Evolutionary conservation across 2,113 vertebrate genomes (phyloP), one percentile per base, ranked within the genome.

Genomic region (Felis chaus): DNA sequence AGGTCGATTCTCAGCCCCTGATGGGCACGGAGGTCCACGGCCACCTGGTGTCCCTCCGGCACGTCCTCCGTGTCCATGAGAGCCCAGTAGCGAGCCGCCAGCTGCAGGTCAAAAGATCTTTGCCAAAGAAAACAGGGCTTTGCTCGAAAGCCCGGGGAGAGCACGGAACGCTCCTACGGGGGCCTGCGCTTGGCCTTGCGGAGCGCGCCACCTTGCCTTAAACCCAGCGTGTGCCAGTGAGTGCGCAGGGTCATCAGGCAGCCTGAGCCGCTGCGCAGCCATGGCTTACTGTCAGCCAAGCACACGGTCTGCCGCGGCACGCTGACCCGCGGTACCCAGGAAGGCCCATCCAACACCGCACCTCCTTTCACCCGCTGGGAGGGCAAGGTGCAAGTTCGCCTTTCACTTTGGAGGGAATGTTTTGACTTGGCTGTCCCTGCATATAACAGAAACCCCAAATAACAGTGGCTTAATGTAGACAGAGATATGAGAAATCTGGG

Each of bases 281-380:
- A 53, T 25, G 12, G 29, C 63, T 4, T 5, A 65, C 16, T 1
- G 25, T 36, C 18, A 14, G 89, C 45, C 21, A 41, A 36, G 86
- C 45, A 16, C 31, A 11, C 5, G 13, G 33, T 27, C 14, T 11
- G 1, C 45, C 76, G 69, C 27, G 0, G 10, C 33, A 0, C 0
- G 0, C 25, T 16, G 8, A 0, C 1, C 18, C 0, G 10, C 9
- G 29, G 13, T 4, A 1, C 33, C 16, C 21, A 0, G 14, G n/a
- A 9, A 74, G 23, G 33, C 14, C 88, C 23, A 1, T 19, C 39
- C 10, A 36, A 15, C 11, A 3, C 31, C 18, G 29, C 4, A 2
- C 78, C 27, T 66, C 57, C 74, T 65, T 82, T 36, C 25, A 65
- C 8, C 9, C 11, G 12, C 15, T 7, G 14, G 3, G 7, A 8